Base-by-base conservation (phyloP, 2,797 vertebrate species). In the Catharus ustulatus region DNA sequence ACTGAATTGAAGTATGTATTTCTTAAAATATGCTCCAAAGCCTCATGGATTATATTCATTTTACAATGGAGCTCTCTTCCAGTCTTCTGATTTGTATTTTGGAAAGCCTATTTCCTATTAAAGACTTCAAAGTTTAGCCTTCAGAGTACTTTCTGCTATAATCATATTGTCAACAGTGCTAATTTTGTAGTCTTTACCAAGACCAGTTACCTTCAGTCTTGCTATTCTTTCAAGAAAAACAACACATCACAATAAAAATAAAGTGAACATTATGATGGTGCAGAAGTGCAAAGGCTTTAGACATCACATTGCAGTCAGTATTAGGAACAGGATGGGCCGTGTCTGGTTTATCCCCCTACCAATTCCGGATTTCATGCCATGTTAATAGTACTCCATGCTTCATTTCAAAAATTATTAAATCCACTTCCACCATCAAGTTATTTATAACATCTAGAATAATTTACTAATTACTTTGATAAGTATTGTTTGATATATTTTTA, bases 171-270 rank as follows among this genome's bases (percentile, higher is more conserved):
- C 23, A 63, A 54, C 11, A 75, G 57, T 30, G 14, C 21, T 24
- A n/a, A n/a, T 71, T 67, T 51, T 66, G 6, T 21, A 74, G 43
- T 49, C 45, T 63, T 64, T 69, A 64, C 22, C 29, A 57, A 77
- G 29, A 61, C 16, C 38, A 19, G 52, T 40, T 30, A 55, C 42
- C 42, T 74, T 78, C 49, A 61, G 20, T 23, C 54, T 74, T 71
- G 34, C 6, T 55, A 7, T 32, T 52, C 19, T 77, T 63, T 83
- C 42, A 74, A 51, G 73, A 57, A 51, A 59, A 61, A 8, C 2
- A 34, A 34, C 0, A 1, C 1, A 3, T 34, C 42, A 45, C 15
- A 67, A n/a, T 13, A 73, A 48, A 76, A 36, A 5, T 0, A 20
- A 9, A 74, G 34, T 4, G 9, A 57, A 34, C 34, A 49, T 42